Percentiles rank a stretch among this genome's conserved stretches.
phyloP scores from a whole-genome alignment of 2,888 invertebrate genomes.

The Orthosia gracilis region DNA sequence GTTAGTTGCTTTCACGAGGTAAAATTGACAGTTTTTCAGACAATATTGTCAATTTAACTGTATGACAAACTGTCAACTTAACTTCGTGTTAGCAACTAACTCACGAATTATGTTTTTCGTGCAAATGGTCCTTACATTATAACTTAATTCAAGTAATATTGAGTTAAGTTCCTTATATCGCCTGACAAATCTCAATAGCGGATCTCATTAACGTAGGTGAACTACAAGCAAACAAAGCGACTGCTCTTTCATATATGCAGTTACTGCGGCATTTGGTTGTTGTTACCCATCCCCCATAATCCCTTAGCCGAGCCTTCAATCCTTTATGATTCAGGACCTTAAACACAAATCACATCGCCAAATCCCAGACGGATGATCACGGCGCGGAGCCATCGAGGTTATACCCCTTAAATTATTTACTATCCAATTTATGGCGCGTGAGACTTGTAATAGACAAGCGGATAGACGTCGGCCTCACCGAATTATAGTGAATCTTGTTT shows the following conservation, averaged over 20 bases:
- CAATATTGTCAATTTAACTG: too few relatives aligned
- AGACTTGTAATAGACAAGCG: constrained; percentile 51
- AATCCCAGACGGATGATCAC: constrained; percentile 38
- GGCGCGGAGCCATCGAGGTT: constrained; percentile 7
- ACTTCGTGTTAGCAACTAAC: too few relatives aligned
- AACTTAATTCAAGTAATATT: neutral
- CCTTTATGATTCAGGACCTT: constrained; percentile 14
- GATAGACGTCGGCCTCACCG: constrained; percentile 38
- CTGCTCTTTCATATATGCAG: neutral
- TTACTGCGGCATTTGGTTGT: neutral
- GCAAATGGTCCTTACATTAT: neutral
- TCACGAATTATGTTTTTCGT: too few relatives aligned
- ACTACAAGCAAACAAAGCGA: neutral
- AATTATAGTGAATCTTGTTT: constrained; percentile 23
- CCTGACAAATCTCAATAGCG: neutral
- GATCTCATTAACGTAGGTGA: constrained; percentile 1
- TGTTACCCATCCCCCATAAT: neutral
- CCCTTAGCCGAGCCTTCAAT: neutral
- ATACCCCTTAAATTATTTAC: constrained; percentile 50
- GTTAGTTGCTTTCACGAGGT: too few relatives aligned
- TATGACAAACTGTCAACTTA: too few relatives aligned
- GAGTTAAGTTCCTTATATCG: neutral
- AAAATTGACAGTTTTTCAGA: too few relatives aligned
- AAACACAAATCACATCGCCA: constrained; percentile 17
- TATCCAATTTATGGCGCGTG: constrained; percentile 42